Conservation (phyloP, 2,888 invertebrate genomes). For the Morpho deidamia region DNA sequence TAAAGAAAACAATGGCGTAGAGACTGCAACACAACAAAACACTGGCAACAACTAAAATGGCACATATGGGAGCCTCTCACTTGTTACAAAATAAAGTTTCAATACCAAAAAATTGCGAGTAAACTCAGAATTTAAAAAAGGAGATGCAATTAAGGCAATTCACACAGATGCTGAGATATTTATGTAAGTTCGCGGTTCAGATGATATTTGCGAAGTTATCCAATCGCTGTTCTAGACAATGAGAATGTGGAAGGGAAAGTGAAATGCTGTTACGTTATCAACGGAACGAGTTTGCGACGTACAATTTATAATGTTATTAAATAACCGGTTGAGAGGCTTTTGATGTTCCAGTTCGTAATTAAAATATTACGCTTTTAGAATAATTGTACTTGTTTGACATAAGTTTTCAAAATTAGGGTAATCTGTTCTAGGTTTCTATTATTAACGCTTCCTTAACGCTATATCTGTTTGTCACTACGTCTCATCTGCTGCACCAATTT, state of each 20-base stretch:
- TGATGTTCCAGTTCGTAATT: slow-evolving; percentile 9
- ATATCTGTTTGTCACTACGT: too few relatives aligned
- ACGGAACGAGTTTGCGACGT: slow-evolving; percentile 35
- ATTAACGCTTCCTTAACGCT: too few relatives aligned
- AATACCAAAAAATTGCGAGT: slow-evolving; percentile 48
- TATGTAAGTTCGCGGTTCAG: slow-evolving; percentile 57
- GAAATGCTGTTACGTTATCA: slow-evolving; percentile 65
- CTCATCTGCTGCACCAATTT: too few relatives aligned
- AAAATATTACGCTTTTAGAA: neutral
- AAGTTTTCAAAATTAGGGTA: neutral
- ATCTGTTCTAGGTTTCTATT: neutral
- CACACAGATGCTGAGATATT: slow-evolving; percentile 55
- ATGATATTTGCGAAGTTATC: slow-evolving; percentile 69
- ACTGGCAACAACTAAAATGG: slow-evolving; percentile 2
- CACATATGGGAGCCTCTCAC: slow-evolving; percentile 50
- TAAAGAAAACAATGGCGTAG: slow-evolving; percentile 1
- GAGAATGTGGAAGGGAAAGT: slow-evolving; percentile 72
- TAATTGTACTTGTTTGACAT: neutral
- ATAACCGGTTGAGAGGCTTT: slow-evolving; percentile 23
- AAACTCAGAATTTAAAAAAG: slow-evolving; percentile 48
- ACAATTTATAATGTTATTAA: slow-evolving; percentile 23
- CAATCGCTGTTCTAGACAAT: slow-evolving; percentile 69
- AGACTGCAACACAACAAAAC: slow-evolving; percentile 3
- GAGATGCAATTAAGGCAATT: slow-evolving; percentile 61
- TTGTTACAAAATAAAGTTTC: slow-evolving; percentile 53